Percentiles rank a stretch among this genome's conserved stretches.
Conservation (phyloP, 2,797 vertebrate species). For the Gambelia wislizenii region DNA sequence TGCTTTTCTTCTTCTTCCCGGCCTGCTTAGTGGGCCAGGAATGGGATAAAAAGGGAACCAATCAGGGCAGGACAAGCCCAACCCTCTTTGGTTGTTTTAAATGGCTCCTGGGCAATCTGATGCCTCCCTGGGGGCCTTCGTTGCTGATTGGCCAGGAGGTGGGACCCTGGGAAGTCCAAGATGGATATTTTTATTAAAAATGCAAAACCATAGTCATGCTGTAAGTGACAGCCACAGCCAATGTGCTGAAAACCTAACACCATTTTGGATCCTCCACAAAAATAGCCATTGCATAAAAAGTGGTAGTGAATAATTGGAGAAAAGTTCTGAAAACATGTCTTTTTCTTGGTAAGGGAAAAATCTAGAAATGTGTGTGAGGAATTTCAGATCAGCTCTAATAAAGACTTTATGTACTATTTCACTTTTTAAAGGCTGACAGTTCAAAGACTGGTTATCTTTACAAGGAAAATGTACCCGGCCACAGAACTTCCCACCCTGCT, state of each 20-base stretch:
- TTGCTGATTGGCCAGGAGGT: too few species aligned
- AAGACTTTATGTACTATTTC: background rate
- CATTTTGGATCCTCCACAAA: background rate
- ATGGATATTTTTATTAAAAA: too few species aligned
- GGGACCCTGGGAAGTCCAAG: too few species aligned
- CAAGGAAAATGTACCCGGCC: background rate
- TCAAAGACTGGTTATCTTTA: background rate
- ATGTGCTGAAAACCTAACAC: too few species aligned
- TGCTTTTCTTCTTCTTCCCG: too few species aligned
- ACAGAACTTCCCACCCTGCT: background rate
- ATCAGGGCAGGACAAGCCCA: too few species aligned
- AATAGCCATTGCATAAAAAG: background rate
- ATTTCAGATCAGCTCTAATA: background rate
- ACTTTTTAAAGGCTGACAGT: background rate
- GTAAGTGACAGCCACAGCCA: background rate
- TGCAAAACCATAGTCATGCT: too few species aligned
- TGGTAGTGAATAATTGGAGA: background rate
- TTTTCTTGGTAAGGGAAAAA: background rate
- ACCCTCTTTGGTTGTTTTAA: too few species aligned
- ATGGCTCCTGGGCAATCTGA: too few species aligned
- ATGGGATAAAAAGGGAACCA: too few species aligned
- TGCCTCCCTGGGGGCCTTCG: too few species aligned
- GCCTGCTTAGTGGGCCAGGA: too few species aligned
- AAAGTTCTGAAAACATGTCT: background rate
- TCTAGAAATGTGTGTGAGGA: background rate